Conservation (phyloP, 2,888 invertebrate species). For the Coelopa pilipes region DNA sequence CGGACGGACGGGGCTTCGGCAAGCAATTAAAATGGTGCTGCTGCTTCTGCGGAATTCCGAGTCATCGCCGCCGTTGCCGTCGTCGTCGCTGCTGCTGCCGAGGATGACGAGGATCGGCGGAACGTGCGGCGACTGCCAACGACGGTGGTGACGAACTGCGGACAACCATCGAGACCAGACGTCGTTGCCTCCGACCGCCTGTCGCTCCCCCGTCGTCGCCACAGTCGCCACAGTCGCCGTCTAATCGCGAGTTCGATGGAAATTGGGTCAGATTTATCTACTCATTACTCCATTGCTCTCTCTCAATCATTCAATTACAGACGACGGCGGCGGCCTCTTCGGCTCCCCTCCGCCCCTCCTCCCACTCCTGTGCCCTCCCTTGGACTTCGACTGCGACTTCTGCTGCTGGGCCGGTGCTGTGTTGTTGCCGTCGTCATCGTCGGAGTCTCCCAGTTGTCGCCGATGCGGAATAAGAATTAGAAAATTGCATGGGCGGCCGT, state of each 20-base stretch:
- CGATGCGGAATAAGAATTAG: constrained; percentile 16
- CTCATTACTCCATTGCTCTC: constrained; percentile 26
- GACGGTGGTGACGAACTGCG: not conserved
- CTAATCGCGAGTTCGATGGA: constrained; percentile 28
- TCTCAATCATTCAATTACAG: constrained; percentile 18
- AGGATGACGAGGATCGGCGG: constrained; percentile 21
- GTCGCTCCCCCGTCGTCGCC: constrained; percentile 47
- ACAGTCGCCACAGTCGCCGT: constrained; percentile 34
- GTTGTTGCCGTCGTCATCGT: no score
- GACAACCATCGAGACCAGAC: not conserved
- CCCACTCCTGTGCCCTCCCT: no score
- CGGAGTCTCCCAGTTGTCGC: no score
- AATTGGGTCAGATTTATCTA: constrained; percentile 36
- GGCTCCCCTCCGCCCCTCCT: no score
- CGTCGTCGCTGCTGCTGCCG: not conserved
- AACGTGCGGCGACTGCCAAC: constrained; percentile 49
- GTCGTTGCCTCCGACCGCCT: constrained; percentile 49
- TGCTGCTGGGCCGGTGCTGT: no score
- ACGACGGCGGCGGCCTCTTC: not conserved
- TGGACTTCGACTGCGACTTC: no score
- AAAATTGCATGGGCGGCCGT: constrained; percentile 11
- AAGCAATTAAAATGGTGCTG: not conserved
- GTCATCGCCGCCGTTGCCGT: no score
- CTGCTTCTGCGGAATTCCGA: not conserved
- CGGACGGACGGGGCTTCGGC: not conserved